A percentile compares a stretch with the other conserved stretches of the same genome.
phyloP scores from a whole-genome alignment of 92 coral and sea anemone genomes.

The Bergia puertoricense region DNA sequence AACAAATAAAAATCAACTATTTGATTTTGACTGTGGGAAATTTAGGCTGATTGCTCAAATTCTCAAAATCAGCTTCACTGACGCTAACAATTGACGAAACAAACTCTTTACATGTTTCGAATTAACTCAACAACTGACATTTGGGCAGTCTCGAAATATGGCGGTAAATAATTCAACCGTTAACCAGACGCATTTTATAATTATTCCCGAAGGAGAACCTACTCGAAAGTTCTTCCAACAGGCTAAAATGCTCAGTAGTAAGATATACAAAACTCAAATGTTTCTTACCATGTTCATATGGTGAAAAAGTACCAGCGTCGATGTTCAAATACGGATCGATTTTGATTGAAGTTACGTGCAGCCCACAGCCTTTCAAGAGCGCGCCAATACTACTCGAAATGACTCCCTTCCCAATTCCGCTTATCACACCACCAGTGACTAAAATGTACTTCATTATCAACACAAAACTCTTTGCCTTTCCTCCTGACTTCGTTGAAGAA shows the following conservation, averaged over 20 bases:
- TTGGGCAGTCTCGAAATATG: background rate
- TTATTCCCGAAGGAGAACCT: too few species aligned
- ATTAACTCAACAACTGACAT: too few species aligned
- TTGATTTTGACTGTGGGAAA: background rate
- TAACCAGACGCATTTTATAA: background rate
- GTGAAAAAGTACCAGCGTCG: conserved; percentile 99
- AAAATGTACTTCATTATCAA: conserved; percentile 88
- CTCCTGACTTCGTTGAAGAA: background rate
- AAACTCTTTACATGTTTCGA: background rate
- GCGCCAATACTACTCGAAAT: conserved; percentile 97
- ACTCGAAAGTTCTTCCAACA: background rate
- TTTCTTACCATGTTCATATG: conserved; percentile 89
- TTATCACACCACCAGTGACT: conserved; percentile 97
- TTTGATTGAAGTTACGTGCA: conserved; percentile 91
- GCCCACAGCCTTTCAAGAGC: conserved; percentile 85
- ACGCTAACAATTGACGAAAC: background rate
- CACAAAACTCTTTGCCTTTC: background rate
- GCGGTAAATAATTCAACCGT: conserved; percentile 11
- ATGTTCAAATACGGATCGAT: conserved; percentile 99
- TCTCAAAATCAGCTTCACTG: background rate
- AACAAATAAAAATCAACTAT: background rate
- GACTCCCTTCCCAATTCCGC: conserved; percentile 99
- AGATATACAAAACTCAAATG: background rate
- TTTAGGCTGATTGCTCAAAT: too few species aligned
- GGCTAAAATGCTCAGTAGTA: background rate